Evolutionary conservation across 1,140 invertebrate species (phyloP).

Genomic region (Nilaparvata lugens): DNA sequence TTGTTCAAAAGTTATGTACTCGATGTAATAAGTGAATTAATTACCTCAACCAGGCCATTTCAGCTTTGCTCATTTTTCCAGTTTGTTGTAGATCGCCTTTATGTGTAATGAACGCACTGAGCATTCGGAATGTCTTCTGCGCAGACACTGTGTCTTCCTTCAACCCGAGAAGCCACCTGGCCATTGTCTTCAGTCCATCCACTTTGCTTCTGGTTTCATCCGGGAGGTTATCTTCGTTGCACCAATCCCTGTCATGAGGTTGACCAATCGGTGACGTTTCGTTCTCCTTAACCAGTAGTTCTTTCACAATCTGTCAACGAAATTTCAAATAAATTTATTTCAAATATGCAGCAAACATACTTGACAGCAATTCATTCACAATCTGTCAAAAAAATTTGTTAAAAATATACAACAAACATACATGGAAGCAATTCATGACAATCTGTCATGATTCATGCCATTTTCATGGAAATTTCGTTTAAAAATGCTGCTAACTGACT

Average conservation of each 20-base stretch:
- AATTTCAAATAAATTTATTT: too few relatives aligned
- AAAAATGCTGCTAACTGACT: too few relatives aligned
- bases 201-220: conserved; percentile 85
- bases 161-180: conserved; percentile 86
- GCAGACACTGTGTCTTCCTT: conserved; percentile 82
- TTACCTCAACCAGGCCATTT: conserved; percentile 80
- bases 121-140: conserved; percentile 87
- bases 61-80: conserved; percentile 57
- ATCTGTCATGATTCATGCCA: too few relatives aligned
- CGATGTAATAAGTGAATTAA: too few relatives aligned
- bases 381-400: too few relatives aligned
- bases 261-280: conserved; percentile 34
- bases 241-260: conserved; percentile 63
- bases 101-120: conserved; percentile 81
- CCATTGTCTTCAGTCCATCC: conserved; percentile 92
- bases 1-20: too few relatives aligned
- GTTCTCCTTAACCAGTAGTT: conserved; percentile 79
- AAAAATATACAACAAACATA: too few relatives aligned
- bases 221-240: conserved; percentile 74
- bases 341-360: not conserved
- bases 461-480: too few relatives aligned
- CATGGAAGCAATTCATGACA: too few relatives aligned
- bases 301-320: conserved; percentile 80
- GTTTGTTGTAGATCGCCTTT: conserved; percentile 68
- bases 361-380: not conserved